phyloP scores from a whole-genome alignment of 2,888 invertebrate genomes.

The Smittia sp. region DNA sequence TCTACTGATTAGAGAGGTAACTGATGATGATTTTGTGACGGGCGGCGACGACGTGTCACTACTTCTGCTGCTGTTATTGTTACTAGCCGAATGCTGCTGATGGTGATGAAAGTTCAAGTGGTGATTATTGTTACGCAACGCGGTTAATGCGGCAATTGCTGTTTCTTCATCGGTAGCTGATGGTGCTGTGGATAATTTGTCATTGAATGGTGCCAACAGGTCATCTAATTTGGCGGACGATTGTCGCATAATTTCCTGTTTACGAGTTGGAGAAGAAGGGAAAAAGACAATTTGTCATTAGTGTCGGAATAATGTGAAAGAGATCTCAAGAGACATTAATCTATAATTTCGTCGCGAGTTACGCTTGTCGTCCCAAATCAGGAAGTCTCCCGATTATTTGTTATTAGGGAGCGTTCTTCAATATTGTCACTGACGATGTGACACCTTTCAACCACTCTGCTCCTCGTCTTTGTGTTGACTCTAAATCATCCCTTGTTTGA shows the following conservation, averaged over 20 bases:
- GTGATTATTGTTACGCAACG: conserved; percentile 50
- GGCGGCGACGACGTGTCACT: conserved; percentile 41
- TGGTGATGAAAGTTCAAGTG: conserved; percentile 38
- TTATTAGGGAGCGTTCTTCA: too few species aligned
- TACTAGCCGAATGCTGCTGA: conserved; percentile 23
- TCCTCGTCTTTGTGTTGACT: too few species aligned
- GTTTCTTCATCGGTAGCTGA: conserved; percentile 55
- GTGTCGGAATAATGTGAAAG: not conserved
- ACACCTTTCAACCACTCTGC: too few species aligned
- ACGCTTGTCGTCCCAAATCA: too few species aligned
- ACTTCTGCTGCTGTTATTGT: conserved; percentile 28
- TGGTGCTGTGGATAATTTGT: conserved; percentile 39
- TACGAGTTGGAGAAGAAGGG: not conserved
- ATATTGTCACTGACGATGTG: too few species aligned
- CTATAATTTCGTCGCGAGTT: not conserved
- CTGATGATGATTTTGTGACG: conserved; percentile 50
- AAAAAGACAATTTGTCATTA: conserved; percentile 16
- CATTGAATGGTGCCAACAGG: conserved; percentile 55
- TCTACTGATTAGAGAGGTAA: conserved; percentile 46
- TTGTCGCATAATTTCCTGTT: conserved; percentile 57
- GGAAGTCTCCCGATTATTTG: too few species aligned
- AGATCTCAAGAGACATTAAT: conserved; percentile 18
- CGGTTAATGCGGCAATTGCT: conserved; percentile 53
- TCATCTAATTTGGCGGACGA: conserved; percentile 61
- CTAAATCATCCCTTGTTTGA: too few species aligned